Base-by-base conservation (phyloP, 2,797 vertebrate species). In the Craterocephalus amniculus region DNA sequence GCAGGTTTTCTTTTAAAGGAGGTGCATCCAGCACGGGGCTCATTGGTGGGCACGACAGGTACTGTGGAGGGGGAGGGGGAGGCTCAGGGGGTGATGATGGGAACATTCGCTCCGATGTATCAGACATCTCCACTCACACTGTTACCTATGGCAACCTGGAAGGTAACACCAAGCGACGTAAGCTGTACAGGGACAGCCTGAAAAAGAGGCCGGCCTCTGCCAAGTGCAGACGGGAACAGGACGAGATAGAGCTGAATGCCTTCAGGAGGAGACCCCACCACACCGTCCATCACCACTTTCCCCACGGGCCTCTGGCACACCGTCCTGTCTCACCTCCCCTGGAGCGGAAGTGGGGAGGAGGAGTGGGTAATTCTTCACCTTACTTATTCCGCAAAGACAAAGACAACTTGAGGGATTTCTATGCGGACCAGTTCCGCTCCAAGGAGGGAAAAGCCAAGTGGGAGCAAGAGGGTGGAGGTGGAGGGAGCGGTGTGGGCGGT, bases 81-180 rank as follows among this genome's bases (percentile, higher is more conserved):
- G 93, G 97, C 58, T 94, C 93, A 13, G 93, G 96, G 0, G 93
- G 0, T 0, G 97, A 99, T 0, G 97, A 98, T 70, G 86, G 96
- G 70, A 94, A 94, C 91, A 96, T 98, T 83, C 96, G 96, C 71
- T 98, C 97, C 0, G 97, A 99, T 0, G 96, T 97, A 58, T 99
- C 98, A 0, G 98, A 99, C 92, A 99, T 99, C 85, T 99, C 98
- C 73, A 99, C 98, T 9, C 98, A 99, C 90, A 99, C 98, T 0
- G 97, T 99, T 83, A 99, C 98, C 89, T 99, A 99, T 0, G 98
- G 98, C 49, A 99, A 99, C 92, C 95, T 99, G 2, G 98, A 99
- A 84, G 98, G 97, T 79, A 99, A 97, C 0, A 95, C 95, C 0
- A 97, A 97, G 86, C 90, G 96, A 65, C 93, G 97, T 58, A 98